Base-by-base conservation (phyloP, 53 echinoderm and acorn worm genomes). In the Paracentrotus lividus region DNA sequence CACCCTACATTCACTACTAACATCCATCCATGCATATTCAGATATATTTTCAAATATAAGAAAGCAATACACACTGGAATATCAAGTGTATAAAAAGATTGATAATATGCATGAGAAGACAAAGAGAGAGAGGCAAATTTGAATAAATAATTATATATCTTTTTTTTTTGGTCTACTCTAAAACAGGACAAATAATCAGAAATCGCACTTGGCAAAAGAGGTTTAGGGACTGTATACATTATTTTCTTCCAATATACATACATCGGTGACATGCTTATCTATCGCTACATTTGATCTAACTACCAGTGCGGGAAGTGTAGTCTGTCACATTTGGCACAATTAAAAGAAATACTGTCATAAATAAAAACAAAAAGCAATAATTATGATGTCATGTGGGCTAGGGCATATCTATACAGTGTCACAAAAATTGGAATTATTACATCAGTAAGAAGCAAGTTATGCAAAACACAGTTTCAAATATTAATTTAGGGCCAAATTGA, bases 121-220 rank as follows among this genome's bases (percentile, higher is more conserved):
- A 91, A 91, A 42, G 29, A 89, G 59, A 89, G 89, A 66, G 59
- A 89, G 89, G 89, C 89, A 89, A 89, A 60, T 64, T 60, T 60
- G 59, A 89, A 89, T 89, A 89, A 91, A 91, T 91, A 91, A 91
- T 72, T 21, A 91, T 51, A 91, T 91, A 91, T 69, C 31, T 72
- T 69, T 91, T 44, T 89, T 45, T 69, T 91, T 44, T 89, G 27
- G 16, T 49, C 51, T 91, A 91, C 49, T 52, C 51, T 72, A 91
- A 47, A 61, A 60, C 60, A 32, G 52, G 76, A 69, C 91, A 91
- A 69, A 91, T 51, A 49, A 75, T 75, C 72, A 14, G 27, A 72
- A 49, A 47, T 91, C 66, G 69, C 91, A 91, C 54, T 91, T 75
- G 91, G 49, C 69, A 89, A 64, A 89, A 54, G 56, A 34, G 34